phyloP scores from a whole-genome alignment of 2,888 invertebrate species.

The Caenorhabditis sp. region DNA sequence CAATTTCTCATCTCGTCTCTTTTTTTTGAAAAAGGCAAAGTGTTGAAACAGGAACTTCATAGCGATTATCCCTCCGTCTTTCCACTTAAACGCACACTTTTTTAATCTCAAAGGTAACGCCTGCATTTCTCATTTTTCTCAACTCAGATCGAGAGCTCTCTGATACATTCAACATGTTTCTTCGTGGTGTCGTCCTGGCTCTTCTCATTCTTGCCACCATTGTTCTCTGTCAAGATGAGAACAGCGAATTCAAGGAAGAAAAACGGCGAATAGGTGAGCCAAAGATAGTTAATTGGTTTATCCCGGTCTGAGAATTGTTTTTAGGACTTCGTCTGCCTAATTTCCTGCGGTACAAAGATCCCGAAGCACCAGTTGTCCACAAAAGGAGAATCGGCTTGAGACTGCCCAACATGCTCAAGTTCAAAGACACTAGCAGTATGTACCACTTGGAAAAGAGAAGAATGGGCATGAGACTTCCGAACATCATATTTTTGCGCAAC shows the following conservation, averaged over 20 bases:
- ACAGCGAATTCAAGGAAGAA: conserved; percentile 15
- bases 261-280: conserved; percentile 49
- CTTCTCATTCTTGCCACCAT: conserved; percentile 35
- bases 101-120: conserved; percentile 14
- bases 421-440: conserved; percentile 51
- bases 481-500: conserved; percentile 63
- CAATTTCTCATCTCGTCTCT: conserved; percentile 3
- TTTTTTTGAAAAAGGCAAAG: conserved; percentile 12
- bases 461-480: conserved; percentile 66
- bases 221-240: conserved; percentile 29
- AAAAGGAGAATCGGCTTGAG: conserved; percentile 65
- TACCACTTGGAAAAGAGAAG: conserved; percentile 62
- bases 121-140: not conserved
- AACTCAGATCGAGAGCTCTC: conserved; percentile 25
- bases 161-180: conserved; percentile 22
- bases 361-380: conserved; percentile 25
- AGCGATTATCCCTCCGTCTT: conserved; percentile 37
- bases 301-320: conserved; percentile 3
- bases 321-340: conserved; percentile 60
- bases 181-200: conserved; percentile 31
- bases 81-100: conserved; percentile 17
- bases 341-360: conserved; percentile 46
- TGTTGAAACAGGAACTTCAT: conserved; percentile 28
- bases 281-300: not conserved
- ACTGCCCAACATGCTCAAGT: conserved; percentile 65